phyloP scores from a whole-genome alignment of 2,888 invertebrate genomes.

The Hyposoter didymator region DNA sequence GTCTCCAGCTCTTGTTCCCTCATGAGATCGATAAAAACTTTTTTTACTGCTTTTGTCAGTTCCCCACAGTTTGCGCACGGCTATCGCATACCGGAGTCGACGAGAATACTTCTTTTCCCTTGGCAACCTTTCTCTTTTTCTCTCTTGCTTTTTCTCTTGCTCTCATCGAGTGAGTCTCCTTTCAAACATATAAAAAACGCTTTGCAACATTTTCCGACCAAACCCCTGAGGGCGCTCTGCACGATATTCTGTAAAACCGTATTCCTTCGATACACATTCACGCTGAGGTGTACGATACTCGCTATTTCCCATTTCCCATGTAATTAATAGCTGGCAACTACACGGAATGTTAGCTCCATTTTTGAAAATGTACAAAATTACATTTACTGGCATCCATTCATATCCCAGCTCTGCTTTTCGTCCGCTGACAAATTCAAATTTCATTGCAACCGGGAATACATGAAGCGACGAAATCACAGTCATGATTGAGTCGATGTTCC shows the following conservation, averaged over 20 bases:
- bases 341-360: neutral
- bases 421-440: neutral
- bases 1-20: slow-evolving; percentile 2
- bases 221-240: slow-evolving; percentile 27
- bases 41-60: slow-evolving; percentile 49
- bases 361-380: neutral
- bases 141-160: neutral
- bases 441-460: too few relatives aligned
- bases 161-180: slow-evolving; percentile 21
- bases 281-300: neutral
- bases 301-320: slow-evolving; percentile 36
- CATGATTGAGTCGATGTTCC: neutral
- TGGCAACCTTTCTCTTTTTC: neutral
- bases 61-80: slow-evolving; percentile 43
- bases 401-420: slow-evolving; percentile 7
- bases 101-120: slow-evolving; percentile 28
- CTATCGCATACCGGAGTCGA: slow-evolving; percentile 41
- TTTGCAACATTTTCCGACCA: slow-evolving; percentile 8
- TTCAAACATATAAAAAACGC: slow-evolving; percentile 39
- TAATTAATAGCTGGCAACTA: slow-evolving; percentile 36
- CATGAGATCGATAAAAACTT: slow-evolving; percentile 62
- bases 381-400: neutral
- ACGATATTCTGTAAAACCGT: slow-evolving; percentile 52
- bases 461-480: neutral
- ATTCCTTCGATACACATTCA: slow-evolving; percentile 32